Conservation (phyloP, 2,113 vertebrate species). For the Corythornis cristatus region DNA sequence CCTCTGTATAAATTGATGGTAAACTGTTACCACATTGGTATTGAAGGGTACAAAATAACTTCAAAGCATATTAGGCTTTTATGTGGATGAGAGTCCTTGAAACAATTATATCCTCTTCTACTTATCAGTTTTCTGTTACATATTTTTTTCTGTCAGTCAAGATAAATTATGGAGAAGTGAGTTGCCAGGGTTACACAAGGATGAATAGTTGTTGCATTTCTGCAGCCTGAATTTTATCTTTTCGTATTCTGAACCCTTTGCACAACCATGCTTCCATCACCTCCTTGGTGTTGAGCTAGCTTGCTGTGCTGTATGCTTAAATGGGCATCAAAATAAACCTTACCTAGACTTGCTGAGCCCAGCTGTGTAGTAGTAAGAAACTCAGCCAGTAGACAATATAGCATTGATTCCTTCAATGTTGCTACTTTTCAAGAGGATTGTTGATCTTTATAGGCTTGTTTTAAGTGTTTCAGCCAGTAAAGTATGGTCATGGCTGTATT, state of each 20-base stretch:
- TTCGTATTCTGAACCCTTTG: not conserved
- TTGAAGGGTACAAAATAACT: not conserved
- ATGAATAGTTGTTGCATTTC: not conserved
- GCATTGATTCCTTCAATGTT: not conserved
- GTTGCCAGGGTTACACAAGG: not conserved
- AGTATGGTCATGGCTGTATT: not conserved
- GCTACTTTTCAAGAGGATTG: not conserved
- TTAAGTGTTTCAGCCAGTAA: not conserved
- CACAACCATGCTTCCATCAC: not conserved
- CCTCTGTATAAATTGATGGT: not conserved
- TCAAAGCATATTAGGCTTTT: not conserved
- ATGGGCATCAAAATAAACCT: not conserved
- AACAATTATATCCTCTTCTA: not conserved
- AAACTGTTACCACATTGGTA: not conserved
- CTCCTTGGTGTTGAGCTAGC: accelerated
- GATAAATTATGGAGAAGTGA: not conserved
- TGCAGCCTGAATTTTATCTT: not conserved
- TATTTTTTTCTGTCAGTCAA: not conserved
- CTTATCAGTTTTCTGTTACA: not conserved
- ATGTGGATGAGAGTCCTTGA: not conserved
- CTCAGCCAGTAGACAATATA: not conserved
- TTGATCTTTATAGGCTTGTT: not conserved
- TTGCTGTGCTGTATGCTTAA: not conserved
- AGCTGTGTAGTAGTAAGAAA: not conserved
- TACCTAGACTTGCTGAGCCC: not conserved